These are phyloP conservation scores for silkworm (Bombyx mori) DNA, from an alignment of 1,140 invertebrate genomes.

Conservation along the genomic window DNA sequence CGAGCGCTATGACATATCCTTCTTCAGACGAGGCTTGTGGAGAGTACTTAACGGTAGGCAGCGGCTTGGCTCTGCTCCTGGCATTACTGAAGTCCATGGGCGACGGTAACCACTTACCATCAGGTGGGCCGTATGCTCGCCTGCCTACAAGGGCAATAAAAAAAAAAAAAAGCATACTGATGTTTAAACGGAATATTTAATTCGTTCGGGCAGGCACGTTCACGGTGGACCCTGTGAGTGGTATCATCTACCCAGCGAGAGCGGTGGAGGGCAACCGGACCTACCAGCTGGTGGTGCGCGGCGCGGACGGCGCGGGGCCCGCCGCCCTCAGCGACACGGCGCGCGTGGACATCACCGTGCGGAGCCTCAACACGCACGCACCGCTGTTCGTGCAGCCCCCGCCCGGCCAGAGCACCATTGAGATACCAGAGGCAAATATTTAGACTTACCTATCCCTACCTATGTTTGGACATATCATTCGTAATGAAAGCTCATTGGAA, in stretches of 20 bases:
- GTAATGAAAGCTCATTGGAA: too few relatives aligned
- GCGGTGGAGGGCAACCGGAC: conserved; percentile 75
- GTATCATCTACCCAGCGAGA: conserved; percentile 83
- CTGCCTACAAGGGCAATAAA: too few relatives aligned
- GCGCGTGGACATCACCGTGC: conserved; percentile 82
- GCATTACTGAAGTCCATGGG: too few relatives aligned
- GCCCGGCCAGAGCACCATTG: conserved; percentile 80
- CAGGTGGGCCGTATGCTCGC: too few relatives aligned
- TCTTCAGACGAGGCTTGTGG: too few relatives aligned
- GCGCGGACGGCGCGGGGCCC: conserved; percentile 79
- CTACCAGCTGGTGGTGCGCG: conserved; percentile 81
- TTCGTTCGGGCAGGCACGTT: conserved; percentile 75
- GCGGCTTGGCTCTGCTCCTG: too few relatives aligned
- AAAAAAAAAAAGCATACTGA: too few relatives aligned
- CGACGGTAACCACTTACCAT: too few relatives aligned
- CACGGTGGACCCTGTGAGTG: conserved; percentile 78
- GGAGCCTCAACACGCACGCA: conserved; percentile 88
- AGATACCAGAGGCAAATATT: conserved; percentile 81
- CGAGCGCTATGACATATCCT: too few relatives aligned
- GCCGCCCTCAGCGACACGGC: conserved; percentile 76
- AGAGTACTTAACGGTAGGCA: too few relatives aligned
- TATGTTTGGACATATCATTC: too few relatives aligned
- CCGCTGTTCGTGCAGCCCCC: conserved; percentile 86
- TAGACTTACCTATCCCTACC: too few relatives aligned
- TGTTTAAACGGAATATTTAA: background rate